These are phyloP conservation scores for Chironomus striatipennis DNA, from an alignment of 1,140 invertebrate genomes.

Conservation along the genomic window DNA sequence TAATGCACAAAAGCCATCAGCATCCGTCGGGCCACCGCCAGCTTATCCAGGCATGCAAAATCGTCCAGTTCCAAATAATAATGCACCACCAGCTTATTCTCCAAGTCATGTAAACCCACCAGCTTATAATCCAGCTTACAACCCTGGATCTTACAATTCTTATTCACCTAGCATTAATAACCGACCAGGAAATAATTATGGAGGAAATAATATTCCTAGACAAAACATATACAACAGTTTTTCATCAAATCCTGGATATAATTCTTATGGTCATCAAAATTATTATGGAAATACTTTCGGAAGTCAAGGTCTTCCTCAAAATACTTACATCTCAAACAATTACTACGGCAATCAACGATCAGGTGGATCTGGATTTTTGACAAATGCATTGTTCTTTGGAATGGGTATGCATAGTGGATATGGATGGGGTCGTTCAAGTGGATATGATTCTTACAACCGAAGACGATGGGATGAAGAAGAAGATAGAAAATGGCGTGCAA, in stretches of 20 bases:
- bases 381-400: constrained; percentile 12
- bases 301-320: background rate
- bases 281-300: background rate
- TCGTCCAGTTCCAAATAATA: background rate
- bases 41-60: background rate
- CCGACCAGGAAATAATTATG: background rate
- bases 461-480: constrained; percentile 13
- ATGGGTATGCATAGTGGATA: constrained; percentile 2
- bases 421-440: background rate
- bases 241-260: background rate
- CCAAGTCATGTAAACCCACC: background rate
- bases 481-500: background rate
- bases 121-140: background rate
- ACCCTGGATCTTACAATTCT: background rate
- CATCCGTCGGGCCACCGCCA: background rate
- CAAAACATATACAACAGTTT: background rate
- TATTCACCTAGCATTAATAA: background rate
- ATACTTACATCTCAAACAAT: background rate
- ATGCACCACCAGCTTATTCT: constrained; percentile 8
- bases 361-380: background rate
- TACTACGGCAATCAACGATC: background rate
- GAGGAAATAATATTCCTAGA: background rate
- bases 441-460: background rate
- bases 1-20: background rate
- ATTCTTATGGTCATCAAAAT: background rate